These are phyloP conservation scores for Sus scrofa DNA, from an alignment of 2,113 vertebrate genomes.

Conservation along the genomic window T2T-Sscrofa CM000820.6:26230501-26231000, in stretches of 20 bases:
- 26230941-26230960: not conserved
- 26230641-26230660: constrained; percentile 11
- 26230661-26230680: constrained; percentile 44
- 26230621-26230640: constrained; percentile 14
- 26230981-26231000: too few relatives aligned
- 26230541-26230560: constrained; percentile 57
- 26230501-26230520: not conserved
- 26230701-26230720: not conserved
- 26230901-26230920: not conserved
- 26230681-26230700: constrained; percentile 73
- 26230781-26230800: too few relatives aligned
- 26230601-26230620: constrained; percentile 58
- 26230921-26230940: not conserved
- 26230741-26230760: too few relatives aligned
- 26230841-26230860: not conserved
- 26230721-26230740: too few relatives aligned
- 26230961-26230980: too few relatives aligned
- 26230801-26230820: too few relatives aligned
- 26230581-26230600: constrained; percentile 83
- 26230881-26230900: not conserved
- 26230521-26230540: constrained; percentile 69
- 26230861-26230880: not conserved
- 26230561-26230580: constrained; percentile 79
- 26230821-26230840: not conserved
- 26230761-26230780: too few relatives aligned